Evolutionary conservation across 2,888 invertebrate genomes (phyloP).

Genomic region (Hesperia comma): DNA sequence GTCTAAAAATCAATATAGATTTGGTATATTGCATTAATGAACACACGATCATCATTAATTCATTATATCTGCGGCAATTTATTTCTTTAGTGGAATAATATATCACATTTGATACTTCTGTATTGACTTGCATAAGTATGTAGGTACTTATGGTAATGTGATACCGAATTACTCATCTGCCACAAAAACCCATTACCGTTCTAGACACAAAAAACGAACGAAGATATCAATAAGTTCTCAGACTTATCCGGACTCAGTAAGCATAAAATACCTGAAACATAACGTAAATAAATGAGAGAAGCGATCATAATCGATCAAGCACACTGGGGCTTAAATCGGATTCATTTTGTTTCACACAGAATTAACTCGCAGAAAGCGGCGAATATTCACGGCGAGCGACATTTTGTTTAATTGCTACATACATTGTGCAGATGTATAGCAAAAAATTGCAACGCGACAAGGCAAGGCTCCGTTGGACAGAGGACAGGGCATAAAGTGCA

Average conservation of each 20-base stretch:
- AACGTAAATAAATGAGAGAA: constrained; percentile 40
- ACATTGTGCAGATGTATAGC: constrained; percentile 45
- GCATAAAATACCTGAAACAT: constrained; percentile 39
- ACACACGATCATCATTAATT: constrained; percentile 14
- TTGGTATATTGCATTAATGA: not conserved
- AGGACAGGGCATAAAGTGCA: constrained; percentile 12
- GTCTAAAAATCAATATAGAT: no score
- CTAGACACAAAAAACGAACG: constrained; percentile 27
- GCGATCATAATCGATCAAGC: constrained; percentile 42
- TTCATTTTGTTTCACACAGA: constrained; percentile 33
- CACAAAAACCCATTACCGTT: constrained; percentile 15
- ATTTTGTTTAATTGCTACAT: constrained; percentile 59
- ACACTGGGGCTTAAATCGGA: constrained; percentile 24
- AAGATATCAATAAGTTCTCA: constrained; percentile 36
- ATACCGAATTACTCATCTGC: constrained; percentile 19
- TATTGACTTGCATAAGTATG: constrained; percentile 13
- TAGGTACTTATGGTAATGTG: constrained; percentile 29
- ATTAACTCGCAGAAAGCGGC: constrained; percentile 46
- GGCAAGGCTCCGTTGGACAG: constrained; percentile 25
- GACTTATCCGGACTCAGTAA: constrained; percentile 38
- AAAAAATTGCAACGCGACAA: constrained; percentile 41
- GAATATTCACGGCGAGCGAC: constrained; percentile 54
- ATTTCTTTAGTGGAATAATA: constrained; percentile 14
- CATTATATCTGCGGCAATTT: constrained; percentile 19
- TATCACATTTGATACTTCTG: constrained; percentile 6